Conservation (phyloP, 2,797 vertebrate genomes). For the Presbytis comata region DNA sequence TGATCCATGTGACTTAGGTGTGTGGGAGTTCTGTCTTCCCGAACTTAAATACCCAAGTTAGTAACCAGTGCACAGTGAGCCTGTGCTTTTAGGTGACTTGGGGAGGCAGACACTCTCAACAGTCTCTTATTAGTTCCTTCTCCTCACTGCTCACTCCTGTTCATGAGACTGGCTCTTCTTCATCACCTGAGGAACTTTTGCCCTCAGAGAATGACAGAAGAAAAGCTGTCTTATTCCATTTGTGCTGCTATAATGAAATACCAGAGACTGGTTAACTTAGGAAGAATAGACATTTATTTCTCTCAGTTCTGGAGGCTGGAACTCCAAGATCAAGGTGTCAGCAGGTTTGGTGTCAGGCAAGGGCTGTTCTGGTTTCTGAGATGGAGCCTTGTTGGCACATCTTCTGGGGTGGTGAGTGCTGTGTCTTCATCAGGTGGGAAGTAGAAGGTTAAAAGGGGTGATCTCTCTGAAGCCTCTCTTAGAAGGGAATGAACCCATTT, state of each 20-base stretch:
- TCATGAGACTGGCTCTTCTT: background rate
- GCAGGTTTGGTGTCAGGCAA: background rate
- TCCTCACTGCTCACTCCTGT: background rate
- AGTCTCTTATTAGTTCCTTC: background rate
- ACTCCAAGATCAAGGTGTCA: background rate
- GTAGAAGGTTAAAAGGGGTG: rapidly evolving
- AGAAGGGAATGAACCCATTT: background rate
- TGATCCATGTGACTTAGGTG: background rate
- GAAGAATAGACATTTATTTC: background rate
- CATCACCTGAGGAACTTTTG: background rate
- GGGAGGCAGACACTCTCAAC: no score
- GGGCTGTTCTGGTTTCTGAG: background rate
- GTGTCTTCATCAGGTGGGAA: background rate
- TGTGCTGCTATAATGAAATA: background rate
- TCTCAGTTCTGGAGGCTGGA: background rate
- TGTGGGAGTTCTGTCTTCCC: background rate
- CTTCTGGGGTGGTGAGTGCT: background rate
- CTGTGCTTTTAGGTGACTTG: background rate
- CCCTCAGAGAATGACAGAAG: background rate
- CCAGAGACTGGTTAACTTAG: background rate
- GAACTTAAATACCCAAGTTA: background rate
- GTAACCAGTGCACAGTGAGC: background rate
- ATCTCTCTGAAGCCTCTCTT: background rate
- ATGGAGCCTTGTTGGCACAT: background rate
- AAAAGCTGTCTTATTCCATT: background rate